Base-by-base conservation (phyloP, 2,113 vertebrate species). In the Pongo abelii region DNA sequence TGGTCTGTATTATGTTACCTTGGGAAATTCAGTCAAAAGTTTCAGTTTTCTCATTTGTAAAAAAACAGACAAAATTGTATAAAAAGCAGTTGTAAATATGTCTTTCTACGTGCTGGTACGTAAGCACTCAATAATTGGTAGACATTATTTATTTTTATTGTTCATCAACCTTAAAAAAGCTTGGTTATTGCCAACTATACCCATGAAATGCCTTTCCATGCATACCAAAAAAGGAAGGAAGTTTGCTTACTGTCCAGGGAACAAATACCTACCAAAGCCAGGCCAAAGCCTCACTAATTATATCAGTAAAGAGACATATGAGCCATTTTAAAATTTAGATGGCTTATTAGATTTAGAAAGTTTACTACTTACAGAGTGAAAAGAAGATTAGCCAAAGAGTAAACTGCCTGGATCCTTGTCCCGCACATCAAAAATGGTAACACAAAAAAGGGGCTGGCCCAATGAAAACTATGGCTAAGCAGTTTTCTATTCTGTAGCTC, bases 1-100 rank as follows among this genome's bases (percentile, higher is more conserved):
- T 6, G 72, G n/a, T 84, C 46, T 64, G 10, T 13, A 61, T 6
- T 27, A 32, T 67, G 35, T 80, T 52, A 80, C 13, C 70, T 55
- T 89, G 46, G 27, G 43, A 96, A 89, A 87, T 59, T 94, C n/a
- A 84, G 61, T 46, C 84, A 79, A 72, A 81, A 86, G 55, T 67
- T 70, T 84, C 25, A 64, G 52, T 96, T 84, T 95, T 83, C 83
- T 74, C 77, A 84, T 38, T 13, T 84, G 43, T 50, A 79, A 52
- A 89, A 64, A 69, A 18, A 79, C 7, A 92, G 61, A 40, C 74
- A 85, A 80, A 93, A 74, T 13, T 74, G 23, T 72, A 59, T 46
- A 84, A 38, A n/a, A n/a, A 59, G 27, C 22, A 57, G 79, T 57
- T 16, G 20, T 55, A 57, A 57, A 81, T 38, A 57, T 38, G 50